These are phyloP conservation scores for Euplagia quadripunctaria DNA, from an alignment of 2,888 invertebrate genomes.

Conservation along the genomic window DNA sequence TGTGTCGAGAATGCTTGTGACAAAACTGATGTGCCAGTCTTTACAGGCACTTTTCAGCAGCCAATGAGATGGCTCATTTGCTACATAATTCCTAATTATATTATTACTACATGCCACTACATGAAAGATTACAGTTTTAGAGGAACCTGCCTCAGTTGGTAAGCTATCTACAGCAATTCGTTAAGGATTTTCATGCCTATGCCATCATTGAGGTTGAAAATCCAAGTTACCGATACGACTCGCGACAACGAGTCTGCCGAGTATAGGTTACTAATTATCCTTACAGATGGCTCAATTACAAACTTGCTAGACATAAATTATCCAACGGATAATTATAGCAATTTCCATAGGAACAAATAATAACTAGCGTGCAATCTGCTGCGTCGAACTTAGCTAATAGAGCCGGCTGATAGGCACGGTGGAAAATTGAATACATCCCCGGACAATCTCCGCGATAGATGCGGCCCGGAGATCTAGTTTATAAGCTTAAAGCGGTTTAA, in stretches of 20 bases:
- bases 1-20: too few relatives aligned
- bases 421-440: conserved; percentile 85
- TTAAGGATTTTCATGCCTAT: too few relatives aligned
- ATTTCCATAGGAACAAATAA: conserved; percentile 58
- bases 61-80: too few relatives aligned
- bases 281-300: neutral
- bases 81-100: too few relatives aligned
- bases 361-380: conserved; percentile 42
- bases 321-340: conserved; percentile 33
- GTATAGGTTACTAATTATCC: neutral
- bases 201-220: too few relatives aligned
- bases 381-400: conserved; percentile 73
- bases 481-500: conserved; percentile 34
- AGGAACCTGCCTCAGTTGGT: too few relatives aligned
- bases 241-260: neutral
- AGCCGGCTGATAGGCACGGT: conserved; percentile 76
- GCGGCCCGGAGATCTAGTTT: conserved; percentile 49
- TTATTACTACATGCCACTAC: too few relatives aligned
- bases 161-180: too few relatives aligned
- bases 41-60: too few relatives aligned
- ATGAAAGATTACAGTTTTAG: too few relatives aligned
- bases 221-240: neutral
- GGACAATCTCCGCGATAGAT: conserved; percentile 82
- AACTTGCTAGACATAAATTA: conserved; percentile 27
- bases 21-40: too few relatives aligned